Evolutionary conservation across 2,888 invertebrate genomes (phyloP), one percentile per base, ranked within the genome.

Genomic region (Aromia moschata): DNA sequence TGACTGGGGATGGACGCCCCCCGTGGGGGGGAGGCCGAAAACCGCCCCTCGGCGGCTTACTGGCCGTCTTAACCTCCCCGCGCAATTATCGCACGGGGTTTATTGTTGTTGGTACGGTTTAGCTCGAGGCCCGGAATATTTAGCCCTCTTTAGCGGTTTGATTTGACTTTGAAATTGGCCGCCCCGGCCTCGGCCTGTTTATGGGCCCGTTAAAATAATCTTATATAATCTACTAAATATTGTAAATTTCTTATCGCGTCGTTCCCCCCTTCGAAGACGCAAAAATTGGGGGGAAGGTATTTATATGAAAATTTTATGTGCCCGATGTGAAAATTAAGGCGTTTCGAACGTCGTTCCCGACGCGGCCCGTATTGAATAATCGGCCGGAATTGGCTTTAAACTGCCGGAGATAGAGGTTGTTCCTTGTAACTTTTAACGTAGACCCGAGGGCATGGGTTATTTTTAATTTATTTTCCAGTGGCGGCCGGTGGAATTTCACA

Each of bases 41-140:
- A 47, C 68, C 69, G 63, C 70, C 69, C 70, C 15, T n/a, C 54
- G 30, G 9, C 69, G 59, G 66, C 62, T 62, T 65, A 63, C 73
- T 72, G 75, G 70, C 71, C 73, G 69, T 73, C 71, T 70, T 71
- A 70, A 66, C 69, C 60, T 61, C 68, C 71, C 68, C 63, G 72
- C 69, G 75, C 75, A 79, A 79, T 79, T 79, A 79, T 79, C 78
- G 72, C 77, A 78, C 78, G 78, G 54, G 54, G 77, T 78, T 79
- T 78, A 79, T 79, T 79, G 77, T 79, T 78, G 77, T 78, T 77
- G 76, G 73, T 77, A 74, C 73, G 76, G 75, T 77, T 78, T 78
- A 77, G 77, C 78, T 71, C 58, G 63, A 63, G 73, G 77, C 77
- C n/a, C 72, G 70, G 77, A 78, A 77, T 77, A 77, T 75, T 78